These are phyloP conservation scores for Cercopithecus mona DNA, from an alignment of 2,113 vertebrate genomes.

Conservation along the genomic window DNA sequence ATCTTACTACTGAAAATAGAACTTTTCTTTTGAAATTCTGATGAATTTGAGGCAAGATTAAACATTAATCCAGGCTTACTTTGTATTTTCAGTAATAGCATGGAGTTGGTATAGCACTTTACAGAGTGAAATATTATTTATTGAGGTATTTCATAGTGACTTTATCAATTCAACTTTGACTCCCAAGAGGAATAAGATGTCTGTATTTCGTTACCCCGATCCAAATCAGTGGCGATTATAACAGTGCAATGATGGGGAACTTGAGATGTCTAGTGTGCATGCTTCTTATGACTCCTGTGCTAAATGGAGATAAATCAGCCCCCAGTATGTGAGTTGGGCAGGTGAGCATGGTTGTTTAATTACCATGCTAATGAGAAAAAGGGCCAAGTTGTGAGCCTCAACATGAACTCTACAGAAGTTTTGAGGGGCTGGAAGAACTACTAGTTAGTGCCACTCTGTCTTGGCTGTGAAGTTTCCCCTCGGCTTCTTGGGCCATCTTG, in stretches of 20 bases:
- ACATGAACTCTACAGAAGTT: neutral
- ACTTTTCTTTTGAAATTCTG: constrained; percentile 20
- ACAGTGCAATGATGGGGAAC: neutral
- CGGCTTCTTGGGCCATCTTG: neutral
- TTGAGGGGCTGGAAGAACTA: neutral
- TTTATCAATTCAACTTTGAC: neutral
- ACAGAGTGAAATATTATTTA: neutral
- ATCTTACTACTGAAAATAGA: neutral
- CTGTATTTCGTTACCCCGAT: neutral
- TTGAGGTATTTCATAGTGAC: neutral
- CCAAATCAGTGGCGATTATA: neutral
- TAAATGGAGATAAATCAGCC: neutral
- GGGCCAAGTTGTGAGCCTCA: neutral
- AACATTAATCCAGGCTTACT: neutral
- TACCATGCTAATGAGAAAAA: neutral
- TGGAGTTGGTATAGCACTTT: neutral
- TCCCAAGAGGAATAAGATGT: neutral
- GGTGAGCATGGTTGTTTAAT: neutral
- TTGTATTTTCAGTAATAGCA: constrained; percentile 19
- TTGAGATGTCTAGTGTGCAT: neutral
- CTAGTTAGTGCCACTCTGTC: neutral
- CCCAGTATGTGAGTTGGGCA: neutral
- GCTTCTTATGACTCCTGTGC: too few relatives aligned
- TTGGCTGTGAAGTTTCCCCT: neutral
- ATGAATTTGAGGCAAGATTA: constrained; percentile 31